Base-by-base conservation (phyloP, 2,888 invertebrate genomes). In the Oscheius sp. region DNA sequence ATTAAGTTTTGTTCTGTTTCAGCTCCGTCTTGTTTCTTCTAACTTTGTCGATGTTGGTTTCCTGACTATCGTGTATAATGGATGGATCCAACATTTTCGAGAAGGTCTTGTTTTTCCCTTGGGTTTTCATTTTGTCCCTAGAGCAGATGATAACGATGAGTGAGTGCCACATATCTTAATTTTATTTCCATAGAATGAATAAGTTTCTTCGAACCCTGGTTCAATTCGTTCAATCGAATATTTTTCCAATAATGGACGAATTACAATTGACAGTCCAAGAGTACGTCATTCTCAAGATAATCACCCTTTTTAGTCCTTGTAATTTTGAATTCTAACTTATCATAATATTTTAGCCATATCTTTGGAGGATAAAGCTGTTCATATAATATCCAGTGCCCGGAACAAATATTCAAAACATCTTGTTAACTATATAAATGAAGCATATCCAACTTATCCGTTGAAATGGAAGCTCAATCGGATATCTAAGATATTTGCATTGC, bases 81-180 rank as follows among this genome's bases (percentile, higher is more conserved):
- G 47, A 9, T 62, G 62, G 62, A 12, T 45, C 3, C 45, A 47
- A 28, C 24, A 49, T 17, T 41, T 59, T n/a, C 8, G 33, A n/a
- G 62, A 62, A 44, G 62, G 62, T 20, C 62, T 62, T 14, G 47
- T 62, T 9, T 62, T 62, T 47, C 62, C 62, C 32, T 44, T 44
- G 14, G 62, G 62, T 12, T 62, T 62, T 32, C 32, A 33, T n/a
- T 62, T 47, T n/a, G 30, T 45, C n/a, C 62, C 62, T 2, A 45
- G 47, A 2, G 28, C 28, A 8, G 44, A 44, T 26, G 26, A 41
- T n/a, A 59, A 44, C 41, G 44, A 59, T 30, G 59, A 59, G 59
- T 59, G 28, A 8, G 33, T n/a, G n/a, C n/a, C n/a, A 36, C 36
- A 36, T 9, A 14, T 41, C 12, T 20, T 8, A 3, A 20, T 14